Percentiles rank a stretch among this genome's conserved stretches.
These are phyloP conservation scores for Albula goreensis DNA, from an alignment of 2,113 vertebrate genomes.

Conservation along the genomic window DNA sequence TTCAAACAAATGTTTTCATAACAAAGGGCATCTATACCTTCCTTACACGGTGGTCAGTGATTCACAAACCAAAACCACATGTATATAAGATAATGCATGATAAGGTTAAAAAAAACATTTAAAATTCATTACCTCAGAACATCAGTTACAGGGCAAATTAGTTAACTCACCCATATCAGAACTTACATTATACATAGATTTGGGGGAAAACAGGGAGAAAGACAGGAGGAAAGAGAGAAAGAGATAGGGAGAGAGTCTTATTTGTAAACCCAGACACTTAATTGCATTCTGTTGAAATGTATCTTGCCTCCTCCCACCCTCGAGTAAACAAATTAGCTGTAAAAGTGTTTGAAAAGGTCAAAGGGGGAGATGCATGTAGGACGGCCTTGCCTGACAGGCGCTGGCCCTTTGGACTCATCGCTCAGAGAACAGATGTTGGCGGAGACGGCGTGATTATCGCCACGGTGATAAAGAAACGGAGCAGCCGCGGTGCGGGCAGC, in stretches of 20 bases:
- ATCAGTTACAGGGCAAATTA: conserved; percentile 12
- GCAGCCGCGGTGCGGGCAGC: conserved; percentile 82
- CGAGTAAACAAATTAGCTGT: conserved; percentile 88
- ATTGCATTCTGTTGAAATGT: conserved; percentile 75
- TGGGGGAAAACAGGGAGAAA: background rate
- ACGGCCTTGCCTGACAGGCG: conserved; percentile 85
- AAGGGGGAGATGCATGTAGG: conserved; percentile 82
- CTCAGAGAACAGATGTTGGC: conserved; percentile 93
- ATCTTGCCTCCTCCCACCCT: conserved; percentile 61
- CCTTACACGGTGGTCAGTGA: background rate
- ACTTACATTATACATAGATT: conserved; percentile 3
- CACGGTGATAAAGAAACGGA: conserved; percentile 83
- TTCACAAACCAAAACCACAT: background rate
- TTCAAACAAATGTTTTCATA: background rate
- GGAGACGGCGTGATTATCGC: conserved; percentile 93
- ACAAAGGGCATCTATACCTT: background rate
- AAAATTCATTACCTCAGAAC: conserved; percentile 20
- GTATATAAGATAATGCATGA: background rate
- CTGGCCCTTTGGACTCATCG: conserved; percentile 82
- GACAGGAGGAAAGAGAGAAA: background rate
- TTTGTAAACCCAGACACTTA: conserved; percentile 75
- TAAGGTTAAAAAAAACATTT: conserved; percentile 6
- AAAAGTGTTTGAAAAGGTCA: conserved; percentile 83
- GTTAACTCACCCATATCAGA: conserved; percentile 31
- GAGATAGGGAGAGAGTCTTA: conserved; percentile 60